Base-by-base conservation (phyloP, 2,113 vertebrate genomes). In the Antechinus flavipes region DNA sequence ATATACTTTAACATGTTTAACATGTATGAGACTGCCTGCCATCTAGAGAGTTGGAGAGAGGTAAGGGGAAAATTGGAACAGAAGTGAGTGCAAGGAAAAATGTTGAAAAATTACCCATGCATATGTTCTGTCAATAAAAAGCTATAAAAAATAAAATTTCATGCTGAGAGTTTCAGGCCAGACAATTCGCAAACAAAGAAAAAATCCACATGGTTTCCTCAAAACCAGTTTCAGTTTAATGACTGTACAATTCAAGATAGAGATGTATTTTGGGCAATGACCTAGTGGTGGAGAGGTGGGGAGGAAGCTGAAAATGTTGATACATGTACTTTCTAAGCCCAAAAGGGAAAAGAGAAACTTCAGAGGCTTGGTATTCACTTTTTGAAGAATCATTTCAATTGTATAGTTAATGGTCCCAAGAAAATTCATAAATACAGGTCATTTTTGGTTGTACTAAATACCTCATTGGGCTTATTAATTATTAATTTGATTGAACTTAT, bases 401-500 rank as follows among this genome's bases (percentile, higher is more conserved):
- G 42, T 5, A 14, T 0, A 8, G 47, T 3, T 7, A 27, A 27
- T n/a, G n/a, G 68, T 84, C 0, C 61, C 68, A 24, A n/a, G 54
- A 90, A 89, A 91, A 52, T 5, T 2, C 25, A n/a, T 16, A 2
- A 4, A 27, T 1, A 0, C 19, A 53, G 53, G 91, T 14, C 76
- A 2, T 4, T 54, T 35, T 8, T 30, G 22, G 16, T 23, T 49
- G 22, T 22, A 8, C 6, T 0, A 0, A 52, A 50, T 7, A 2
- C 68, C 35, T 8, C 0, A 91, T 49, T 27, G 4, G 0, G 0
- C 24, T 2, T 0, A 0, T 5, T 2, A 14, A 35, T 30, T 52
- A 46, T 84, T 42, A 91, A 61, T 91, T 8, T 0, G 0, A 46
- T 1, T 10, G 56, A 91, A 84, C 22, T 2, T 0, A 24, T 53